A percentile compares a stretch with the other conserved stretches of the same genome.
Evolutionary conservation across 2,888 invertebrate species (phyloP).

Genomic region (Drosophila stalkeri): DNA sequence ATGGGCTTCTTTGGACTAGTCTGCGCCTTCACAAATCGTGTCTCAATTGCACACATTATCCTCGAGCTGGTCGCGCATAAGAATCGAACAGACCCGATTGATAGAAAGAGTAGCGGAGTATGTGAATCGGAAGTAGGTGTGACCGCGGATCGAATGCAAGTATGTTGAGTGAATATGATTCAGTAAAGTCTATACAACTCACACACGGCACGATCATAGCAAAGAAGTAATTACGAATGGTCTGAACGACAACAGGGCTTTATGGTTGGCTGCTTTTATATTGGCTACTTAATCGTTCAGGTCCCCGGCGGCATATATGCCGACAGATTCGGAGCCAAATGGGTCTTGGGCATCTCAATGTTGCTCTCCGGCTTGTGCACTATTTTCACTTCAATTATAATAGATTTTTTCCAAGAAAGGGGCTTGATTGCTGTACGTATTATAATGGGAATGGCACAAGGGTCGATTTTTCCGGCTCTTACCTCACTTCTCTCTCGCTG

Average conservation of each 20-base stretch:
- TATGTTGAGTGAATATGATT: background rate
- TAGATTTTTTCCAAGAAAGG: conserved; percentile 63
- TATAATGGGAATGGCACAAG: conserved; percentile 92
- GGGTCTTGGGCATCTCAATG: conserved; percentile 91
- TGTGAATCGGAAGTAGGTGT: conserved; percentile 11
- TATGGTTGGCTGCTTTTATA: conserved; percentile 92
- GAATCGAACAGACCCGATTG: conserved; percentile 22
- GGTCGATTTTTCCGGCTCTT: conserved; percentile 92
- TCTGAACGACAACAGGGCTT: conserved; percentile 89
- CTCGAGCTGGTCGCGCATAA: conserved; percentile 85
- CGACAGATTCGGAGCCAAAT: conserved; percentile 92
- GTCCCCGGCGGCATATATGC: conserved; percentile 93
- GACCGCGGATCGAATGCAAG: background rate
- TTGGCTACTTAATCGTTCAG: conserved; percentile 92
- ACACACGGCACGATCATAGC: background rate
- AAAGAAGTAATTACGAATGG: conserved; percentile 87
- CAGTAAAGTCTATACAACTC: no score
- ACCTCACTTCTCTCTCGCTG: conserved; percentile 91
- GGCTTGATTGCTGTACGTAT: conserved; percentile 89
- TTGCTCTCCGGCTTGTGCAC: conserved; percentile 88
- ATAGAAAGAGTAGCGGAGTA: background rate
- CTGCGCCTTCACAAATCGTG: conserved; percentile 90
- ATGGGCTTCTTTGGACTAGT: conserved; percentile 89
- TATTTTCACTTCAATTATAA: conserved; percentile 18
- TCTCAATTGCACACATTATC: conserved; percentile 88